These are phyloP conservation scores for Riptortus pedestris DNA, from an alignment of 1,140 invertebrate genomes.

Conservation along the genomic window DNA sequence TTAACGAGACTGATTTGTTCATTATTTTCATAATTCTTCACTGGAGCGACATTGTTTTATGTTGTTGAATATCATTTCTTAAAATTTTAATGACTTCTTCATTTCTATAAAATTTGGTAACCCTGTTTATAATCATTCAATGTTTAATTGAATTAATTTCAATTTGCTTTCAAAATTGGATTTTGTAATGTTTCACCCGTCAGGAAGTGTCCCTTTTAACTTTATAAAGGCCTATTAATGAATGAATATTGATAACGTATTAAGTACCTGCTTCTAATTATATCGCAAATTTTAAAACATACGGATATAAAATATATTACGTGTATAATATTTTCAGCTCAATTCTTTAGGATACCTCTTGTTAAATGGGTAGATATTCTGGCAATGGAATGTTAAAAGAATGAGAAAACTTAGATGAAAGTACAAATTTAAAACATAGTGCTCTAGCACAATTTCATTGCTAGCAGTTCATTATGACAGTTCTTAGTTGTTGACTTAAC, in stretches of 20 bases:
- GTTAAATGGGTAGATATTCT: not conserved
- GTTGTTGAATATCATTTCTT: no score
- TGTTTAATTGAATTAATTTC: no score
- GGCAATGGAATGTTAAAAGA: not conserved
- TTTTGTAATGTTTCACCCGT: no score
- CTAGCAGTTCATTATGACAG: not conserved
- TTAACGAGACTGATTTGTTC: no score
- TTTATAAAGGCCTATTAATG: not conserved
- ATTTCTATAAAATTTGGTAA: no score
- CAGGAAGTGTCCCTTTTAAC: no score
- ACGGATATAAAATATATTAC: not conserved
- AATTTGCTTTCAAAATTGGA: no score
- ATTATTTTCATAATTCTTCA: no score
- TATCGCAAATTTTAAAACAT: not conserved
- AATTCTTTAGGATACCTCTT: not conserved
- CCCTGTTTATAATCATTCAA: no score
- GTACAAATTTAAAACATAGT: not conserved
- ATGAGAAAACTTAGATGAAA: not conserved
- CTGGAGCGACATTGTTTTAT: no score
- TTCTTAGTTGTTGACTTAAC: not conserved
- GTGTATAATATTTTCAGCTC: constrained; percentile 2
- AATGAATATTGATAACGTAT: constrained; percentile 6
- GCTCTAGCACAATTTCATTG: not conserved
- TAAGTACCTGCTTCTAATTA: constrained; percentile 9
- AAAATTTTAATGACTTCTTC: no score